These are phyloP conservation scores for Perdita meconis DNA, from an alignment of 2,888 invertebrate genomes.

Conservation along the genomic window DNA sequence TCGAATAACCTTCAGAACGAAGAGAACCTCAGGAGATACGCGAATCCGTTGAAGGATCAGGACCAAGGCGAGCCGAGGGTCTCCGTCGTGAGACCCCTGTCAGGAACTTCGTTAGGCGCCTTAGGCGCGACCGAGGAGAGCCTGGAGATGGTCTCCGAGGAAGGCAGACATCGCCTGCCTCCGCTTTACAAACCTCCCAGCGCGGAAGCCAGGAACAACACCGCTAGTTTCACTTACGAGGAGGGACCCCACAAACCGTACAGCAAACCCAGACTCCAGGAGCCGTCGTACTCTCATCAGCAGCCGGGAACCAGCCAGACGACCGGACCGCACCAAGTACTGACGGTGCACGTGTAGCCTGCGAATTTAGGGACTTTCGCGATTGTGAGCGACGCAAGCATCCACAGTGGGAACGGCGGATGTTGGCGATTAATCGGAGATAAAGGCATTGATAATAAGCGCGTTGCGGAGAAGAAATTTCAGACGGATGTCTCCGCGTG, in stretches of 20 bases:
- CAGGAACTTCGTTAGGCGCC: slow-evolving; percentile 84
- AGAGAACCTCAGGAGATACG: slow-evolving; percentile 93
- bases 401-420: neutral
- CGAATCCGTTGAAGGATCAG: slow-evolving; percentile 91
- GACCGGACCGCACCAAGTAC: slow-evolving; percentile 80
- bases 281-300: slow-evolving; percentile 79
- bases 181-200: slow-evolving; percentile 93
- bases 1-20: slow-evolving; percentile 96
- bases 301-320: slow-evolving; percentile 81
- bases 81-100: slow-evolving; percentile 84
- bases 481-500: neutral
- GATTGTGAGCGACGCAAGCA: neutral
- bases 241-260: slow-evolving; percentile 82
- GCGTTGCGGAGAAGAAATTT: slow-evolving; percentile 10
- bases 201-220: slow-evolving; percentile 93
- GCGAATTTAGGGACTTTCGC: slow-evolving; percentile 2
- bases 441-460: neutral
- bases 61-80: slow-evolving; percentile 86
- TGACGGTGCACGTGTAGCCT: slow-evolving; percentile 82
- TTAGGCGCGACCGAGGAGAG: slow-evolving; percentile 86
- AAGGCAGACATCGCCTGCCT: slow-evolving; percentile 85
- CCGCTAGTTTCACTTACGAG: slow-evolving; percentile 86
- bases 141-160: slow-evolving; percentile 87
- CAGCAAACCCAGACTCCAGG: slow-evolving; percentile 82
- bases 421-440: neutral